phyloP scores from a whole-genome alignment of 2,113 vertebrate genomes.

The Xerus inauris region DNA sequence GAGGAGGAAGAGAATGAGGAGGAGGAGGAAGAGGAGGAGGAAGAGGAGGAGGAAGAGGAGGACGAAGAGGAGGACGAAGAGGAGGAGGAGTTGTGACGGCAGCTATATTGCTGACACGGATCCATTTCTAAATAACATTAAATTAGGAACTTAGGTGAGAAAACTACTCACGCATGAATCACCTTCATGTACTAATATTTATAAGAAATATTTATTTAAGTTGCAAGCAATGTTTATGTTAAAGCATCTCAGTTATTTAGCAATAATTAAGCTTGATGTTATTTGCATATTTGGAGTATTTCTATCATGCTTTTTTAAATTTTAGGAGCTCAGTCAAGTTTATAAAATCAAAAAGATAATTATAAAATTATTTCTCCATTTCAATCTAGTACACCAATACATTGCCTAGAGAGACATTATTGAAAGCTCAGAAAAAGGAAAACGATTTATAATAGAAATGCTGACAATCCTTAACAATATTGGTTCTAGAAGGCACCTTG shows the following conservation, averaged over 20 bases:
- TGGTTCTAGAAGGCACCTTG: conserved; percentile 41
- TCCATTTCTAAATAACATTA: neutral
- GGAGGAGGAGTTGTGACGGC: no score
- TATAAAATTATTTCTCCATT: conserved; percentile 22
- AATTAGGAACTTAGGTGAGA: neutral
- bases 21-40: no score
- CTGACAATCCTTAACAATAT: conserved; percentile 54
- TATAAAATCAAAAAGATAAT: conserved; percentile 40
- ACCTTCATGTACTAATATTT: conserved; percentile 12
- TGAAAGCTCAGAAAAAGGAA: conserved; percentile 37
- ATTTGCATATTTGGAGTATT: neutral
- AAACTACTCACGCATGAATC: neutral
- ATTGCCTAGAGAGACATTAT: conserved; percentile 55
- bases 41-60: neutral
- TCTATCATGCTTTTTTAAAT: neutral
- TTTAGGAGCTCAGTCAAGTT: neutral
- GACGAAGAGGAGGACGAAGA: no score
- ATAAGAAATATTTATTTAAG: conserved; percentile 29
- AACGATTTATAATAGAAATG: conserved; percentile 44
- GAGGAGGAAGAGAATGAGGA: no score
- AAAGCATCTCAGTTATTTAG: neutral
- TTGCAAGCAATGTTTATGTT: conserved; percentile 41
- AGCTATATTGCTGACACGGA: neutral
- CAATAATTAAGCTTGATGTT: conserved; percentile 16
- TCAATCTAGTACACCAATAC: conserved; percentile 30